phyloP scores from a whole-genome alignment of 2,113 vertebrate genomes.

The Hippolais icterina region DNA sequence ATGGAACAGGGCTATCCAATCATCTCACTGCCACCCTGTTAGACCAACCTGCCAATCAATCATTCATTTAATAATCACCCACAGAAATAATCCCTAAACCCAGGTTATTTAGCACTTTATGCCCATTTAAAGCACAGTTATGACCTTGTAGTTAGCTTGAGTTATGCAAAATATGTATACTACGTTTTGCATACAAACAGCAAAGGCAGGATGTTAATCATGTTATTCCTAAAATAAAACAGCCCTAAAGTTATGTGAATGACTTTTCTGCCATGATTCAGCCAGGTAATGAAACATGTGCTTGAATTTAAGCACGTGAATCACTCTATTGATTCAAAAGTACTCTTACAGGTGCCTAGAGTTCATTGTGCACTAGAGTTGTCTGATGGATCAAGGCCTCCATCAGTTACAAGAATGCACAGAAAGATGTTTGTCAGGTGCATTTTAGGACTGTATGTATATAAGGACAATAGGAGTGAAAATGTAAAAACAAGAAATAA shows the following conservation, averaged over 20 bases:
- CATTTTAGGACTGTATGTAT: neutral
- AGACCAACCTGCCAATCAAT: neutral
- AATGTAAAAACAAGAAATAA: neutral
- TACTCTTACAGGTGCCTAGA: neutral
- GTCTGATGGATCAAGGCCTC: neutral
- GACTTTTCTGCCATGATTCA: constrained; percentile 12
- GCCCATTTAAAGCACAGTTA: constrained; percentile 26
- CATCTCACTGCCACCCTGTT: neutral
- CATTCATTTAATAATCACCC: neutral
- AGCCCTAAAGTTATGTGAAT: constrained; percentile 21
- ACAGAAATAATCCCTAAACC: neutral
- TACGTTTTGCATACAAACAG: constrained; percentile 34
- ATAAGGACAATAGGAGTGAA: neutral
- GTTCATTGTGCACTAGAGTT: neutral
- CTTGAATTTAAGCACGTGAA: neutral
- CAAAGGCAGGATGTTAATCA: constrained; percentile 25
- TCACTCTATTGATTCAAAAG: neutral
- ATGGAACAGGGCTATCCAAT: neutral
- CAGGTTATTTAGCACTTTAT: constrained; percentile 2
- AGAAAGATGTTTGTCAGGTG: neutral
- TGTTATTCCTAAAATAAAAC: constrained; percentile 45
- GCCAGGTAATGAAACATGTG: constrained; percentile 2
- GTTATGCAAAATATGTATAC: constrained; percentile 13
- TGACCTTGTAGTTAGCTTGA: constrained; percentile 6
- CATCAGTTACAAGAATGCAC: neutral